Conservation (phyloP, 2,888 invertebrate species). For the Ectemnius cavifrons region DNA sequence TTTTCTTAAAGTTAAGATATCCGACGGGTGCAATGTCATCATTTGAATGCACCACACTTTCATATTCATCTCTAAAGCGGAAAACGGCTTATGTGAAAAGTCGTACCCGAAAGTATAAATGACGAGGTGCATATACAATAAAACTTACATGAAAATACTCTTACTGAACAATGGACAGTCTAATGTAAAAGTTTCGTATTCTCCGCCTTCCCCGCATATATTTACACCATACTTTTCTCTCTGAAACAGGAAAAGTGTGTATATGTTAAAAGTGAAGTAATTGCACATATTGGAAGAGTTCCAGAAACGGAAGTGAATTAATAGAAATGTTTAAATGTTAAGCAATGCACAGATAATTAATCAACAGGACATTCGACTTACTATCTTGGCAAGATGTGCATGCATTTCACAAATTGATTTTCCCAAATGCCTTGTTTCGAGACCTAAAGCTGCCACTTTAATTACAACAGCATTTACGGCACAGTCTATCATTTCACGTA, state of each 20-base stretch:
- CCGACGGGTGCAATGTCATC: constrained; percentile 97
- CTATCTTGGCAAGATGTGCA: constrained; percentile 91
- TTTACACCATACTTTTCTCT: constrained; percentile 96
- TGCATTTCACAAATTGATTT: constrained; percentile 91
- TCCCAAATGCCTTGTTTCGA: constrained; percentile 94
- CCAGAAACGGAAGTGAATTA: constrained; percentile 15
- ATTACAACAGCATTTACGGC: constrained; percentile 96
- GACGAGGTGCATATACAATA: neutral
- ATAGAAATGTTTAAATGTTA: constrained; percentile 13
- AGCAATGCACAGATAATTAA: constrained; percentile 35
- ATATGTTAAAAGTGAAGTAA: neutral
- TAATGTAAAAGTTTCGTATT: constrained; percentile 98
- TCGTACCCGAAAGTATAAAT: constrained; percentile 23
- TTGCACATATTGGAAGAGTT: constrained; percentile 26
- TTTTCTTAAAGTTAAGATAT: constrained; percentile 91
- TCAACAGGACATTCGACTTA: constrained; percentile 73
- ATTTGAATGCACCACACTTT: constrained; percentile 92
- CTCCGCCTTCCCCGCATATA: constrained; percentile 99
- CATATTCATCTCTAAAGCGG: constrained; percentile 87
- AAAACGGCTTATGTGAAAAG: constrained; percentile 37
- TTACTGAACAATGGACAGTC: constrained; percentile 98
- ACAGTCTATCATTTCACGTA: constrained; percentile 97
- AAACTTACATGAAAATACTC: constrained; percentile 91
- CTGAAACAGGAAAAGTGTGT: constrained; percentile 71
- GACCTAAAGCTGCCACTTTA: constrained; percentile 97